A percentile compares a stretch with the other conserved stretches of the same genome.
Evolutionary conservation across 2,888 invertebrate genomes (phyloP).

Genomic region (Hartigia nigra): DNA sequence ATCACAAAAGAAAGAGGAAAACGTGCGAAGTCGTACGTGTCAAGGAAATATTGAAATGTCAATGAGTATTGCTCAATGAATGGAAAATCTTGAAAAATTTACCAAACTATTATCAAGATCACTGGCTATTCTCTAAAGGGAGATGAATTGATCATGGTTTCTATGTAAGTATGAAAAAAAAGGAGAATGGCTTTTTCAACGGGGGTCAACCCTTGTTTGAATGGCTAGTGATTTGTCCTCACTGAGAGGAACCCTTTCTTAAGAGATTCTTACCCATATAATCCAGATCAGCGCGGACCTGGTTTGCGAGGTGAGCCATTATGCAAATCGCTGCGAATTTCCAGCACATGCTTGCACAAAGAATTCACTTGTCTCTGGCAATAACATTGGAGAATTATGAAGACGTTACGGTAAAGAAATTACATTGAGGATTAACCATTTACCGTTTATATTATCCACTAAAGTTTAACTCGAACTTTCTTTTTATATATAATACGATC

Average conservation of each 20-base stretch:
- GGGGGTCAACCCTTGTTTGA: not conserved
- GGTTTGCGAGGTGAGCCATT: slow-evolving; percentile 25
- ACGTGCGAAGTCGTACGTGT: not conserved
- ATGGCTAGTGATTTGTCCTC: not conserved
- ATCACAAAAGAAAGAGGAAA: too few species aligned
- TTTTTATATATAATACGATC: not conserved
- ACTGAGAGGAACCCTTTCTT: not conserved
- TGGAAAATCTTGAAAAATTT: not conserved
- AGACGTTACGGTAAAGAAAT: slow-evolving; percentile 1
- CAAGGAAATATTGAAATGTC: not conserved
- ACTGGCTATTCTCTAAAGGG: not conserved
- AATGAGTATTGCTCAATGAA: not conserved
- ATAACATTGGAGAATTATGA: not conserved
- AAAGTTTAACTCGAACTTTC: not conserved
- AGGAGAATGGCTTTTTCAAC: not conserved
- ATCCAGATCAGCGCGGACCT: slow-evolving; percentile 22
- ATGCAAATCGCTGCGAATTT: slow-evolving; percentile 25
- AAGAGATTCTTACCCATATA: slow-evolving; percentile 22
- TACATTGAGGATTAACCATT: not conserved
- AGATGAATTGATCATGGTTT: not conserved
- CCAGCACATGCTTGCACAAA: slow-evolving; percentile 26
- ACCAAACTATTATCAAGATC: not conserved
- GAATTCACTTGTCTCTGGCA: not conserved
- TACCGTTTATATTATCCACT: not conserved
- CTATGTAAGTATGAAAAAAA: not conserved